Evolutionary conservation across 1,140 invertebrate genomes (phyloP), one percentile per base, ranked within the genome.

Genomic region (Aphis craccivora): DNA sequence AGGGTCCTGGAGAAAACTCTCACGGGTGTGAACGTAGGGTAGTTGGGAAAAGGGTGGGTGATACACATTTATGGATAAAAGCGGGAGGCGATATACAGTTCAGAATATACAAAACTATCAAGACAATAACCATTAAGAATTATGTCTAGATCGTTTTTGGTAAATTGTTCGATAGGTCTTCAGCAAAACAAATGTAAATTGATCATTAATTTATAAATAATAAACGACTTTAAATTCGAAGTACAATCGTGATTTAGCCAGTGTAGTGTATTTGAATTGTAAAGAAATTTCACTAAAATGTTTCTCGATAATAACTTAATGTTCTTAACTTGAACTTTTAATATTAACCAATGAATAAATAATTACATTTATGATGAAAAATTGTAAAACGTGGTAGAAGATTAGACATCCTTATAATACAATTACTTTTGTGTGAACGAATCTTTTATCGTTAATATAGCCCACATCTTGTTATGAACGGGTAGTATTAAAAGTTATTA

Each of bases 121-220:
- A 37, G 20, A 83, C 83, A 81, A 81, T 92, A 92, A 92, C 83
- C 67, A 76, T 92, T 83, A 83, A 51, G 60, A 92, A 51, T 92
- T 92, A 92, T 37, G 67, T 51, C 35, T 7, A 51, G 67, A 43
- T 83, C 67, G 67, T 91, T 55, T 55, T n/a, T 43, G 45, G 60
- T 91, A 45, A 67, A 48, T 81, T 51, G 11, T 83, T 83, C 35
- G 7, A 23, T 8, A n/a, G 48, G 35, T 83, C n/a, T 83, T 92
- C 20, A n/a, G 25, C 18, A 76, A 89, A 5, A 35, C 11, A 45
- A 76, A 76, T 67, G 43, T 37, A 35, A 76, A 76, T 83, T 48
- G 48, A 92, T 92, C 35, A 92, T 83, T 48, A 83, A 81, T 45
- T 14, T 20, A 51, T 51, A 4, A 20, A 20, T 22, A 91, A 91